These are phyloP conservation scores for Magallana nippona DNA, from an alignment of 2,888 invertebrate genomes.

Conservation along the genomic window DNA sequence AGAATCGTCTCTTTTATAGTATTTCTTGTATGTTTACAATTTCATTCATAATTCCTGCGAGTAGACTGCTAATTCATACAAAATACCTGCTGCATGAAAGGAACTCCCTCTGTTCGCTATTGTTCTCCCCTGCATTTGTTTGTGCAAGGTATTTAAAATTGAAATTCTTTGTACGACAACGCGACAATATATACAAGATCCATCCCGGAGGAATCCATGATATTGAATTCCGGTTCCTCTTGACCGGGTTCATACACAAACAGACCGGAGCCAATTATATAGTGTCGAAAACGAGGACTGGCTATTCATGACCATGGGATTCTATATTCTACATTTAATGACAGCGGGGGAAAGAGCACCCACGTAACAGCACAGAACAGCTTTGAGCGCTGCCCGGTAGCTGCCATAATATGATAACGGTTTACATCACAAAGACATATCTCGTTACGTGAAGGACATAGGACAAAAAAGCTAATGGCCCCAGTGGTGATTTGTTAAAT, in stretches of 20 bases:
- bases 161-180: neutral
- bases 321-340: no score
- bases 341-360: neutral
- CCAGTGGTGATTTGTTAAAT: neutral
- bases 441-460: neutral
- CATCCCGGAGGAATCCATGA: neutral
- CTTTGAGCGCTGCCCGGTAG: neutral
- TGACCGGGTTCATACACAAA: no score
- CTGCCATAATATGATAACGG: neutral
- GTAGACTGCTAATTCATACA: constrained; percentile 13
- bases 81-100: neutral
- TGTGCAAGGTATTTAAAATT: constrained; percentile 14
- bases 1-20: neutral
- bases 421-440: neutral
- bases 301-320: no score
- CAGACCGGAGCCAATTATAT: no score
- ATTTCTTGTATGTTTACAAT: constrained; percentile 21
- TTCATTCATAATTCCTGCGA: constrained; percentile 3
- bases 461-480: neutral
- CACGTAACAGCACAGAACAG: neutral
- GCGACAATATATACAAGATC: neutral
- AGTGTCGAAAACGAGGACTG: no score
- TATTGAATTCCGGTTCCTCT: neutral
- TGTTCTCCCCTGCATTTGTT: neutral
- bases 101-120: neutral